phyloP scores from a whole-genome alignment of 1,140 invertebrate species.

The Rhyacophila brunnea region DNA sequence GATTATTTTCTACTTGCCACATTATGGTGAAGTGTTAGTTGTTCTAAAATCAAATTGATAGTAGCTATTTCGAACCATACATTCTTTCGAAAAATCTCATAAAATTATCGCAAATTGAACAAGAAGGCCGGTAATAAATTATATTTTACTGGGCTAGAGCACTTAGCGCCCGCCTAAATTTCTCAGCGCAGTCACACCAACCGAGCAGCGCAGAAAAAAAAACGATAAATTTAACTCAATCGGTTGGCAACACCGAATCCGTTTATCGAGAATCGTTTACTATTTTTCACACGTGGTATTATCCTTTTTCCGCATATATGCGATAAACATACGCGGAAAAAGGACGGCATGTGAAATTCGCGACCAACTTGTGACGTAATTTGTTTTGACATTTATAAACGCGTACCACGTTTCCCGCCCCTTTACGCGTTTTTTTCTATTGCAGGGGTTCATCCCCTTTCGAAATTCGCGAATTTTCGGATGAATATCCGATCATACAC shows the following conservation, averaged over 20 bases:
- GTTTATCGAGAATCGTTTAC: slow-evolving; percentile 9
- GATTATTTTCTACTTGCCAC: too few species aligned
- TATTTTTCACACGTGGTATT: neutral
- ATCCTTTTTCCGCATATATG: neutral
- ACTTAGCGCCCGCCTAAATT: slow-evolving; percentile 17
- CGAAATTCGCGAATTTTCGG: slow-evolving; percentile 7
- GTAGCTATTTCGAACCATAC: too few species aligned
- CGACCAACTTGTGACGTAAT: slow-evolving; percentile 22
- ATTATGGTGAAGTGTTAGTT: too few species aligned
- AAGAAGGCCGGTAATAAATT: slow-evolving; percentile 1
- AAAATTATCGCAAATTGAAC: slow-evolving; percentile 11
- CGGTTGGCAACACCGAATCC: slow-evolving; percentile 19
- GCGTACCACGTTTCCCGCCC: slow-evolving; percentile 29
- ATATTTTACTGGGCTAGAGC: slow-evolving; percentile 1
- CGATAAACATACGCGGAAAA: slow-evolving; percentile 1
- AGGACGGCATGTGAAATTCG: slow-evolving; percentile 9
- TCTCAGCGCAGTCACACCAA: slow-evolving; percentile 8
- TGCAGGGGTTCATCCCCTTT: slow-evolving; percentile 5
- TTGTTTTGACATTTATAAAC: slow-evolving; percentile 37
- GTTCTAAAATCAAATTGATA: too few species aligned
- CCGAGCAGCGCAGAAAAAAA: slow-evolving; percentile 13
- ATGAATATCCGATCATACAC: neutral
- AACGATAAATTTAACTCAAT: slow-evolving; percentile 28
- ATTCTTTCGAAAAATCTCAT: slow-evolving; percentile 4
- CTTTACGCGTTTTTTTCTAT: slow-evolving; percentile 20